Evolutionary conservation across 2,113 vertebrate genomes (phyloP).

Genomic region (Sphaerodactylus townsendi): DNA sequence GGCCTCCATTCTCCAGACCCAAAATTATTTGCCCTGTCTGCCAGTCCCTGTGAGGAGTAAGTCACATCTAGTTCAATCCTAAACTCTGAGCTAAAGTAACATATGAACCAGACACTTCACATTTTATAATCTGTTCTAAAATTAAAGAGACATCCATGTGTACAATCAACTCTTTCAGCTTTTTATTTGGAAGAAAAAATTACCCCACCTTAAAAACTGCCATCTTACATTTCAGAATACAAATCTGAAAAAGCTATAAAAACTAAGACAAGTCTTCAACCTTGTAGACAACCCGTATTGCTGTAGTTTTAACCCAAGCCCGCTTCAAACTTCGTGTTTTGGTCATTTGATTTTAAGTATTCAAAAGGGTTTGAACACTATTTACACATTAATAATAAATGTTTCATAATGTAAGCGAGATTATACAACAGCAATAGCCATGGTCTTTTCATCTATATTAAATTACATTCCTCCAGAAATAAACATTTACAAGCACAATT

Average conservation of each 20-base stretch:
- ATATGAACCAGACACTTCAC: not conserved
- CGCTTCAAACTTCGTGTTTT: conserved; percentile 51
- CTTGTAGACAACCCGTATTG: conserved; percentile 65
- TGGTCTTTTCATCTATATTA: conserved; percentile 44
- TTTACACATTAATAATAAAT: conserved; percentile 66
- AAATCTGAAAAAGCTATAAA: conserved; percentile 63
- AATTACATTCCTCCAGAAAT: conserved; percentile 36
- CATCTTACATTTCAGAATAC: conserved; percentile 62
- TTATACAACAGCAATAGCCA: conserved; percentile 49
- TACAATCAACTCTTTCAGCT: conserved; percentile 51
- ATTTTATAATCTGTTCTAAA: conserved; percentile 1
- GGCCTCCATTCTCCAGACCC: no score
- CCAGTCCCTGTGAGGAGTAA: no score
- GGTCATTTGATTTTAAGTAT: conserved; percentile 11
- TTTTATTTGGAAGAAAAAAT: conserved; percentile 62
- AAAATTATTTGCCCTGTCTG: no score
- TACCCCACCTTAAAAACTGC: conserved; percentile 47
- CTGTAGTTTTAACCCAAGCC: conserved; percentile 63
- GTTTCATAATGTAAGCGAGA: conserved; percentile 53
- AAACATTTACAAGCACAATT: conserved; percentile 57
- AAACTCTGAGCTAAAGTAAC: not conserved
- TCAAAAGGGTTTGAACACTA: conserved; percentile 53
- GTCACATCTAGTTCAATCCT: no score
- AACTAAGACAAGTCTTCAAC: conserved; percentile 60
- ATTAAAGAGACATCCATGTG: conserved; percentile 24